Evolutionary conservation across 2,888 invertebrate species (phyloP).

Genomic region (Bursaphelenchus okinawaensis): DNA sequence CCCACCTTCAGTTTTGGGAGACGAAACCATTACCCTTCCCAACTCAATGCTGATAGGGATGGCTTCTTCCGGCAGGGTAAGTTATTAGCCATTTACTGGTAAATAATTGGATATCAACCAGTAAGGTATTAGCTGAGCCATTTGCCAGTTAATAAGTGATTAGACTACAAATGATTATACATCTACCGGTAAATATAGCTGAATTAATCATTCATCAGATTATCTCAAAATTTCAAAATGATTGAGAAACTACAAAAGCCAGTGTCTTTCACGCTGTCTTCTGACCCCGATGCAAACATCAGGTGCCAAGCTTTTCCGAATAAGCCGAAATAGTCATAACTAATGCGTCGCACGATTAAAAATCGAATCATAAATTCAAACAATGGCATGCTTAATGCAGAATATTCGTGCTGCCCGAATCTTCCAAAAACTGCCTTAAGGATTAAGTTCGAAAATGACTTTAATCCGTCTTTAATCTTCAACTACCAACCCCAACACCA

Average conservation of each 20-base stretch:
- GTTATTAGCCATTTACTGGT: too few relatives aligned
- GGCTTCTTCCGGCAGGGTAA: background rate
- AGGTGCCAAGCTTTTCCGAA: too few relatives aligned
- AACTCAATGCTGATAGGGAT: background rate
- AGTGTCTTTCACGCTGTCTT: too few relatives aligned
- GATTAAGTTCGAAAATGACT: background rate
- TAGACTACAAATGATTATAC: too few relatives aligned
- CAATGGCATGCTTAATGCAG: background rate
- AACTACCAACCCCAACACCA: background rate
- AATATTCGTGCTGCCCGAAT: background rate
- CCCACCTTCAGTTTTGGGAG: slow-evolving; percentile 9
- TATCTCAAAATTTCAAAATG: too few relatives aligned
- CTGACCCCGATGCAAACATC: too few relatives aligned
- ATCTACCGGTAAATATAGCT: too few relatives aligned
- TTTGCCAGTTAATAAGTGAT: too few relatives aligned
- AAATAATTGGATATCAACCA: background rate
- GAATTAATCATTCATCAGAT: too few relatives aligned
- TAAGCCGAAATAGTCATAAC: background rate
- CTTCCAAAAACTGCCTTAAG: background rate
- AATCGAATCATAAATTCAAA: background rate
- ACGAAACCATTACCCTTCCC: slow-evolving; percentile 3
- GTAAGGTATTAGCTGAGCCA: too few relatives aligned
- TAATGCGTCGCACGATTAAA: too few relatives aligned
- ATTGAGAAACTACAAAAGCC: too few relatives aligned
- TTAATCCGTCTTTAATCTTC: background rate